Base-by-base conservation (phyloP, 2,113 vertebrate species). In the Ctenomys sociabilis region DNA sequence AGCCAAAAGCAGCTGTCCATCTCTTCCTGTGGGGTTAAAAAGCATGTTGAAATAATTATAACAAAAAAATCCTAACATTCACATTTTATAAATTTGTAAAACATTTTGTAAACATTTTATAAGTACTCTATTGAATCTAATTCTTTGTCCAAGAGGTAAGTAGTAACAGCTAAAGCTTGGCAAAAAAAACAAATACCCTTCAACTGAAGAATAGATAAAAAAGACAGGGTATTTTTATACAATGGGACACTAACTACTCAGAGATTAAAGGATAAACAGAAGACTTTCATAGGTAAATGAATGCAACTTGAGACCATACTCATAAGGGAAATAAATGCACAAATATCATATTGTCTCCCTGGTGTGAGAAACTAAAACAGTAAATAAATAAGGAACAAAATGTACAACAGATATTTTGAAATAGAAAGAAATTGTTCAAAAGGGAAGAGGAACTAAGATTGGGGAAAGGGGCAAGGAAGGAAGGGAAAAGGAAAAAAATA, bases 11-110 rank as follows among this genome's bases (percentile, higher is more conserved):
- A 86, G 52, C 24, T 94, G 13, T 81, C 40, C 45, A 19, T 45
- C 37, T 68, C 8, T 94, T 85, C 81, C 16, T 90, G 37, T 70
- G 61, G 61, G 22, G 45, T 12, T 88, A 94, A 81, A 24, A 72
- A 19, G 64, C 26, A 85, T 88, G 10, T 73, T 90, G n/a, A 91
- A 88, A 96, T 90, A 87, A 96, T 68, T 17, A 85, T 73, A 73
- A 87, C 90, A 92, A 89, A 72, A 22, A 92, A 86, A 35, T 87
- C 22, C 3, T 83, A 70, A 72, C 1, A 87, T 85, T 82, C 87
- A 13, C 22, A 87, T 87, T 94, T 94, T 80, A 57, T 90, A 61
- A 57, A 83, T 24, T 49, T 87, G 68, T 92, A 40, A 28, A 85
- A 49, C 1, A 84, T 49, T 83, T 81, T 70, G 66, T n/a, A 93